A percentile compares a stretch with the other conserved stretches of the same genome.
These are phyloP conservation scores for Zalophus californianus DNA, from an alignment of 2,797 vertebrate genomes.

Conservation along the genomic window DNA sequence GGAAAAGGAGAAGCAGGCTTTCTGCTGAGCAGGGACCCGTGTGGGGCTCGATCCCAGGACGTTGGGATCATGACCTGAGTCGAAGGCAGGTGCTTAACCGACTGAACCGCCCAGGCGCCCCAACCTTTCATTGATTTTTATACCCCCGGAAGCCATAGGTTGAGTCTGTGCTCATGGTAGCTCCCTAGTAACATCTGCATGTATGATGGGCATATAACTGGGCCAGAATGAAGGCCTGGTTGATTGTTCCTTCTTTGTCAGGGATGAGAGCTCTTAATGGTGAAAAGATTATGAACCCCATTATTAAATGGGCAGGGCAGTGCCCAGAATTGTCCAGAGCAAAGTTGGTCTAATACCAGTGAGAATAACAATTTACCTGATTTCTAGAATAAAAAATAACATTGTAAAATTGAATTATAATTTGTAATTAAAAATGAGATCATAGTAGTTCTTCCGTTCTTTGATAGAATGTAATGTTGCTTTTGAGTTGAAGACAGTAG, in stretches of 20 bases:
- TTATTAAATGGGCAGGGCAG: background rate
- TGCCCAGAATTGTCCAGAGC: background rate
- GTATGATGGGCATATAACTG: background rate
- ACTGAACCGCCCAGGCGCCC: no score
- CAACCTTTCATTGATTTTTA: background rate
- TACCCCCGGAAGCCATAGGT: background rate
- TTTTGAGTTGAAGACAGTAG: constrained; percentile 51
- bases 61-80: no score
- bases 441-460: background rate
- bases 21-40: no score
- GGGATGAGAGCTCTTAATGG: background rate
- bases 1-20: no score
- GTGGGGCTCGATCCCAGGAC: no score
- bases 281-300: background rate
- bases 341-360: background rate
- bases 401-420: background rate
- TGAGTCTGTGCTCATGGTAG: background rate
- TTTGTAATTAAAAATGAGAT: background rate
- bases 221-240: background rate
- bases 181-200: background rate
- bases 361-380: background rate
- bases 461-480: background rate
- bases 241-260: background rate
- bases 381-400: background rate
- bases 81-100: no score